Percentiles rank a stretch among this genome's conserved stretches.
Conservation (phyloP, 2,797 vertebrate species). For the Sylvilagus floridanus region DNA sequence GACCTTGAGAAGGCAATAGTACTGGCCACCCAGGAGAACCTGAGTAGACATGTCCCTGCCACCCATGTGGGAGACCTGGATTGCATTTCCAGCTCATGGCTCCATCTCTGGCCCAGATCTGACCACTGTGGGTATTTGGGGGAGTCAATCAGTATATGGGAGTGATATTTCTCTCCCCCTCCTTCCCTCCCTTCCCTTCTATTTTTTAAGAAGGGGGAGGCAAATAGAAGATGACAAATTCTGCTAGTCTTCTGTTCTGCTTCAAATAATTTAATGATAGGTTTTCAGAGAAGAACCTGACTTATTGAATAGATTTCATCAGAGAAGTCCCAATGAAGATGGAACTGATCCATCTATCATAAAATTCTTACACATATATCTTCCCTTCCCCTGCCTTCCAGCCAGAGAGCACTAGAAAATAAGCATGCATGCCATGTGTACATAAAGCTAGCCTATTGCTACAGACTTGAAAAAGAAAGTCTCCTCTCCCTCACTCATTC, state of each 20-base stretch:
- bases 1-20: too few relatives aligned
- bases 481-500: not conserved
- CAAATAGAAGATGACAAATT: slow-evolving; percentile 3
- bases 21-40: too few relatives aligned
- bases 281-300: slow-evolving; percentile 31
- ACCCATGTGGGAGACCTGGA: too few relatives aligned
- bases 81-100: too few relatives aligned
- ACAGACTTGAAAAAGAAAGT: not conserved
- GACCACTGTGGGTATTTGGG: too few relatives aligned
- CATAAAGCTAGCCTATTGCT: not conserved
- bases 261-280: not conserved
- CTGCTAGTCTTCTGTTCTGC: not conserved
- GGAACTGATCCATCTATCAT: not conserved
- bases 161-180: too few relatives aligned
- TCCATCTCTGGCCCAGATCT: too few relatives aligned
- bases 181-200: too few relatives aligned
- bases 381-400: not conserved
- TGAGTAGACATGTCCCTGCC: too few relatives aligned
- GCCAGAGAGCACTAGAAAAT: slow-evolving; percentile 15
- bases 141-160: too few relatives aligned
- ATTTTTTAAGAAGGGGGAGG: not conserved
- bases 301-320: not conserved
- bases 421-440: not conserved
- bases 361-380: not conserved
- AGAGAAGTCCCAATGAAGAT: not conserved